Evolutionary conservation across 1,140 invertebrate species (phyloP).

Genomic region (Temnothorax nylanderi): DNA sequence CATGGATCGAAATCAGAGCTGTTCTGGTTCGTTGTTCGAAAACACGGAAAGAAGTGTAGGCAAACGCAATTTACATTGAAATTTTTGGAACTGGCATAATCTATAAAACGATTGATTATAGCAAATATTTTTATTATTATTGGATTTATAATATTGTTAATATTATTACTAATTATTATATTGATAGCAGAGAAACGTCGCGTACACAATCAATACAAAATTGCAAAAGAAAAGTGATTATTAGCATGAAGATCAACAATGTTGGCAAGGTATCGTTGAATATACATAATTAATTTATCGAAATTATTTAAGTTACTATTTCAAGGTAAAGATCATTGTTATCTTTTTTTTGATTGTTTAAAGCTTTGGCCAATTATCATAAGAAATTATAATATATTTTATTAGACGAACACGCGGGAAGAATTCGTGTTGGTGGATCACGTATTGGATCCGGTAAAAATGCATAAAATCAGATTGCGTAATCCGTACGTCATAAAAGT

Average conservation of each 20-base stretch:
- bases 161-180: neutral
- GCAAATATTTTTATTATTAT: neutral
- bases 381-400: constrained; percentile 4
- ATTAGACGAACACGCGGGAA: constrained; percentile 77
- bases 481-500: constrained; percentile 85
- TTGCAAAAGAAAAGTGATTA: constrained; percentile 73
- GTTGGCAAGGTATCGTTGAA: constrained; percentile 73
- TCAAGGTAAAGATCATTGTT: neutral
- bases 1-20: constrained; percentile 72
- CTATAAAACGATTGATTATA: neutral
- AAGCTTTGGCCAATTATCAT: neutral
- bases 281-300: neutral
- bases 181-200: constrained; percentile 15
- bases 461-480: constrained; percentile 79
- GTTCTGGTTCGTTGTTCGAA: constrained; percentile 56
- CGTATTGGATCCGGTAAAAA: constrained; percentile 80
- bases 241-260: constrained; percentile 78
- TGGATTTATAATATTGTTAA: too few species aligned
- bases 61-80: neutral
- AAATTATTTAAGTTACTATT: neutral
- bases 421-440: constrained; percentile 85
- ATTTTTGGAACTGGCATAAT: neutral
- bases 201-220: constrained; percentile 25
- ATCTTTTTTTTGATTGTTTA: neutral
- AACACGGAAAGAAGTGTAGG: constrained; percentile 41